A percentile compares a stretch with the other conserved stretches of the same genome.
Evolutionary conservation across 2,888 invertebrate genomes (phyloP).

Genomic region (Ceraclea dissimilis): DNA sequence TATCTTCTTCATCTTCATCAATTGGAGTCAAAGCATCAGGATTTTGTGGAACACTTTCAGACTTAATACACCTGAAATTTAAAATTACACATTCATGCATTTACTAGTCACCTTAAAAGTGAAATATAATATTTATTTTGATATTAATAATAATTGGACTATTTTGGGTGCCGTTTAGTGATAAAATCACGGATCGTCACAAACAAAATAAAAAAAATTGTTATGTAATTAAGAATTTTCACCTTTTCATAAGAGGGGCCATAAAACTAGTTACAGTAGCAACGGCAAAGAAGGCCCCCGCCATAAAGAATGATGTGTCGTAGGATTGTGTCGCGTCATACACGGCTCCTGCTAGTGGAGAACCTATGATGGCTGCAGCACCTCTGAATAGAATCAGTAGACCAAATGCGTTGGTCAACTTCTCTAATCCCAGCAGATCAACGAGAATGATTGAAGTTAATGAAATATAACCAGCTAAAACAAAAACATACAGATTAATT

Average conservation of each 20-base stretch:
- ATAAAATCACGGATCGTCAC: no score
- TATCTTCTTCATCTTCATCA: slow-evolving; percentile 68
- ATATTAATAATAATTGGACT: no score
- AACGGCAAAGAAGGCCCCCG: slow-evolving; percentile 78
- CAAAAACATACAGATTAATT: no score
- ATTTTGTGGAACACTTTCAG: slow-evolving; percentile 55
- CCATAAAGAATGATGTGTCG: slow-evolving; percentile 86
- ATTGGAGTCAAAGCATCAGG: slow-evolving; percentile 55
- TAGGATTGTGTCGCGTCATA: slow-evolving; percentile 83
- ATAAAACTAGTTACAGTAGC: slow-evolving; percentile 80
- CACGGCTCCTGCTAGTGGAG: slow-evolving; percentile 78
- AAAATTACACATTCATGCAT: background rate
- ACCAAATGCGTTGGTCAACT: slow-evolving; percentile 95
- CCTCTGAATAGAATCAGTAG: slow-evolving; percentile 93
- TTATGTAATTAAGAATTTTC: slow-evolving; percentile 15
- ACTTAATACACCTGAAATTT: slow-evolving; percentile 32
- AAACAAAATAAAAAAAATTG: no score
- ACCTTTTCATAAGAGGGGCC: slow-evolving; percentile 64
- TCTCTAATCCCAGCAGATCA: slow-evolving; percentile 90
- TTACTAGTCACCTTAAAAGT: no score
- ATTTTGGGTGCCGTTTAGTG: no score
- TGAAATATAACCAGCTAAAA: slow-evolving; percentile 90
- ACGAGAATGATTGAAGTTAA: slow-evolving; percentile 96
- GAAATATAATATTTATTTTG: background rate
- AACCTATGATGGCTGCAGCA: slow-evolving; percentile 82